Evolutionary conservation across 2,888 invertebrate genomes (phyloP), one percentile per base, ranked within the genome.

Genomic region (Macrosoma leucophasiata): DNA sequence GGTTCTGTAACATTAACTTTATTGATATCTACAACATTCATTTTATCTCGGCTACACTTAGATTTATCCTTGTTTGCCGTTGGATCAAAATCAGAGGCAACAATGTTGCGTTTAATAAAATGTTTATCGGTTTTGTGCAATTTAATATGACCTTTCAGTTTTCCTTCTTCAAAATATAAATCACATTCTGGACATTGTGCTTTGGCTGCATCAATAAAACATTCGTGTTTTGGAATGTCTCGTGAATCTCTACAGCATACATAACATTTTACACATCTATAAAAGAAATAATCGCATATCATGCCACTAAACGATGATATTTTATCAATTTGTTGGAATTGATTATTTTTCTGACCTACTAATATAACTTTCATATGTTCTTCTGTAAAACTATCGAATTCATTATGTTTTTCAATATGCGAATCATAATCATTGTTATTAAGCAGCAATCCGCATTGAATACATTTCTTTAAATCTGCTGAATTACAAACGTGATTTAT

Each of bases 321-420:
- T 6, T 36, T 17, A 17, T 25, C 22, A 11, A 36, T 18, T 29
- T 9, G n/a, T n/a, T 15, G n/a, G n/a, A n/a, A n/a, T 6, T 17
- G 25, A 11, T 13, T 14, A 25, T 37, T 39, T 19, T 34, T 38
- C 26, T 44, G 48, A 8, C 72, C 75, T 43, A 75, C 59, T 39
- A 70, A 51, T 38, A 78, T 51, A 3, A 78, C 55, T 51, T 59
- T 66, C 11, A 77, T 73, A 40, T 64, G 61, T 28, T 55, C 48
- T 30, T 50, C 35, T 29, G 52, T 53, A 41, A 62, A 78, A 23
- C 52, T 55, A 6, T 43, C 36, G 18, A 68, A 39, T 19, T 52
- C 42, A 38, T 56, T 56, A 41, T 79, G 78, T 55, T 65, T 66
- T 9, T 37, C 38, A 31, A 49, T 20, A 48, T 79, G 79, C 5